These are phyloP conservation scores for Linepithema humile DNA, from an alignment of 1,140 invertebrate genomes.

Conservation along the genomic window DNA sequence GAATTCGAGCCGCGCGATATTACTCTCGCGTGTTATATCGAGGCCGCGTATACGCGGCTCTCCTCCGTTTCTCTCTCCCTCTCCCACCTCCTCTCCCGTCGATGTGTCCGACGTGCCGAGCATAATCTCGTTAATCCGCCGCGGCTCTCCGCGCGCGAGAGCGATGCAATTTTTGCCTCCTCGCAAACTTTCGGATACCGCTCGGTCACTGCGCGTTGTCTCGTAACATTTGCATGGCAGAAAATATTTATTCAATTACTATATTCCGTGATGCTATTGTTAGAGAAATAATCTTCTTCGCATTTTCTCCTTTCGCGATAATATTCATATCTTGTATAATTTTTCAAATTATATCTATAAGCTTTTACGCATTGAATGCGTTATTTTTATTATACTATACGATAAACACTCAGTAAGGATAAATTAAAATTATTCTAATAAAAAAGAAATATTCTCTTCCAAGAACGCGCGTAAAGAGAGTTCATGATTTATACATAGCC, in stretches of 20 bases:
- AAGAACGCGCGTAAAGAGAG: neutral
- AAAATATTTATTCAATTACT: neutral
- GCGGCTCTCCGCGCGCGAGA: constrained; percentile 16
- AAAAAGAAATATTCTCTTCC: neutral
- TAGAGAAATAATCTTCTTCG: neutral
- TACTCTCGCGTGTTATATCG: constrained; percentile 54
- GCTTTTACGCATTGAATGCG: neutral
- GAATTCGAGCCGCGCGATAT: constrained; percentile 71
- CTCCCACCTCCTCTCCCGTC: neutral
- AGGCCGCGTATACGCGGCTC: constrained; percentile 39
- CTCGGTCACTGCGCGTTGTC: neutral
- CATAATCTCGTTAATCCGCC: constrained; percentile 61
- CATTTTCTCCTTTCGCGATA: neutral
- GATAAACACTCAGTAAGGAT: neutral
- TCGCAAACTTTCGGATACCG: constrained; percentile 4
- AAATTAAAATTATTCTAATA: neutral
- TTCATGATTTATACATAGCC: neutral
- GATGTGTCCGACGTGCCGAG: constrained; percentile 58
- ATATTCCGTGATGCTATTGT: too few relatives aligned
- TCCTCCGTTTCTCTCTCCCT: neutral
- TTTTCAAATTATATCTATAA: neutral
- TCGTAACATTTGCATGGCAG: neutral
- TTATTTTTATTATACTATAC: neutral
- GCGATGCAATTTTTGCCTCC: constrained; percentile 53
- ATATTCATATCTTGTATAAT: neutral